Conservation (phyloP, 2,888 invertebrate species). For the Lasiommata megera region DNA sequence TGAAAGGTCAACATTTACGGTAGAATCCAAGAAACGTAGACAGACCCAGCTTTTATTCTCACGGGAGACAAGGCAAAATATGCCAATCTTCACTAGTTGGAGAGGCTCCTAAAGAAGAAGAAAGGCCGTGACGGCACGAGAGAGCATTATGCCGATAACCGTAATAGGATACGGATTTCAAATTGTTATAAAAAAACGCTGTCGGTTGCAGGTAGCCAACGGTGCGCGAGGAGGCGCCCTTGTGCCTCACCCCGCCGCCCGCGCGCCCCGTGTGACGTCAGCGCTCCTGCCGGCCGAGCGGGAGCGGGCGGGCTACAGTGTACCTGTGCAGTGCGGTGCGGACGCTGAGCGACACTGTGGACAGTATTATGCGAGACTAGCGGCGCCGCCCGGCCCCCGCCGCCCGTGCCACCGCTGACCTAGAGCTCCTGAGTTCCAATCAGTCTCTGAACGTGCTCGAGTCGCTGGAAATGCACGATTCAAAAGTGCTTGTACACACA, state of each 20-base stretch:
- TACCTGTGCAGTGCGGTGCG: background rate
- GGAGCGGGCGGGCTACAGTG: slow-evolving; percentile 6
- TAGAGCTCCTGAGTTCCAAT: background rate
- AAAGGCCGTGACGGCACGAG: too few relatives aligned
- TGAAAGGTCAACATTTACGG: too few relatives aligned
- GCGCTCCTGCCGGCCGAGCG: background rate
- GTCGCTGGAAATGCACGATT: too few relatives aligned
- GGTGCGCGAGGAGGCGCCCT: slow-evolving; percentile 28
- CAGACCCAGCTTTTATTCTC: too few relatives aligned
- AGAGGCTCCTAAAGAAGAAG: too few relatives aligned
- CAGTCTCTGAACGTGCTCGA: too few relatives aligned
- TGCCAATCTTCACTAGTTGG: too few relatives aligned
- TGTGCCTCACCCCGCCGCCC: slow-evolving; percentile 18
- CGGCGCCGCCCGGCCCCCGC: slow-evolving; percentile 6
- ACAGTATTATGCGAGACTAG: slow-evolving; percentile 15
- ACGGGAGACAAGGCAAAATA: too few relatives aligned
- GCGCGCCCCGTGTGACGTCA: slow-evolving; percentile 13
- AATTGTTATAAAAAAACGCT: background rate
- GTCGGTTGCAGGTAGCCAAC: slow-evolving; percentile 54
- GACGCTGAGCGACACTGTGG: background rate
- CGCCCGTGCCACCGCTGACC: background rate
- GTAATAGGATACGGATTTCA: too few relatives aligned
- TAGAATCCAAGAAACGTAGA: too few relatives aligned
- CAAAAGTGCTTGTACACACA: too few relatives aligned
- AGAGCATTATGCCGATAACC: too few relatives aligned